Conservation (phyloP, 2,888 invertebrate species). For the Hirtodrosophila confusa region DNA sequence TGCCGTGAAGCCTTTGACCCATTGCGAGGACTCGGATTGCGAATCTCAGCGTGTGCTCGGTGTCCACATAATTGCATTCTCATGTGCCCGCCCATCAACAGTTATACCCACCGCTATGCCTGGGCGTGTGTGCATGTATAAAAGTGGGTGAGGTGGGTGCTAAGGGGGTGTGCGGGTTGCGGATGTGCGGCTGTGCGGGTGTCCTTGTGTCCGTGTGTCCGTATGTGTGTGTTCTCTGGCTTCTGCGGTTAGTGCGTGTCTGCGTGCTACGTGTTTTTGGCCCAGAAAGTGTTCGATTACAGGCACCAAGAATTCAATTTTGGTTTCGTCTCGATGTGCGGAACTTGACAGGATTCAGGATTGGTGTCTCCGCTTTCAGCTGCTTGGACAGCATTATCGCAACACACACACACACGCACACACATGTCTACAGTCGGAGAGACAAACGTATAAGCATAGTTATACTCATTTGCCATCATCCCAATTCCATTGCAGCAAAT, state of each 20-base stretch:
- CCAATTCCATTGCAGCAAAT: conserved; percentile 47
- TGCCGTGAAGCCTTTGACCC: not conserved
- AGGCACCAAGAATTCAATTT: conserved; percentile 34
- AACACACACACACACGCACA: not conserved
- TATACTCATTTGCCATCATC: conserved; percentile 35
- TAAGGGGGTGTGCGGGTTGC: no score
- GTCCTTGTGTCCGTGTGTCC: not conserved
- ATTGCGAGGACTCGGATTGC: conserved; percentile 5
- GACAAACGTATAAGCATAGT: conserved; percentile 10
- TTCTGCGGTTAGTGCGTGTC: conserved; percentile 13
- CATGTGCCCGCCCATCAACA: conserved; percentile 16
- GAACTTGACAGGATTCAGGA: conserved; percentile 7
- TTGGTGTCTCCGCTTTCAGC: conserved; percentile 3
- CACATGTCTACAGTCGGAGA: not conserved
- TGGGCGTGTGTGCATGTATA: not conserved
- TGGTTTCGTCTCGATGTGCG: conserved; percentile 25
- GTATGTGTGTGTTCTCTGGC: not conserved
- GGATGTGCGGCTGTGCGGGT: not conserved
- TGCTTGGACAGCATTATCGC: conserved; percentile 2
- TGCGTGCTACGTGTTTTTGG: conserved; percentile 22
- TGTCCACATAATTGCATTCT: conserved; percentile 41
- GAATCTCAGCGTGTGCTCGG: conserved; percentile 21
- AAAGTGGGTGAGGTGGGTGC: no score
- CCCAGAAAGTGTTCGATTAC: conserved; percentile 51
- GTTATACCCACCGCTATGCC: conserved; percentile 8